A percentile compares a stretch with the other conserved stretches of the same genome.
Conservation (phyloP, 2,888 invertebrate genomes). For the Athetis lepigone region DNA sequence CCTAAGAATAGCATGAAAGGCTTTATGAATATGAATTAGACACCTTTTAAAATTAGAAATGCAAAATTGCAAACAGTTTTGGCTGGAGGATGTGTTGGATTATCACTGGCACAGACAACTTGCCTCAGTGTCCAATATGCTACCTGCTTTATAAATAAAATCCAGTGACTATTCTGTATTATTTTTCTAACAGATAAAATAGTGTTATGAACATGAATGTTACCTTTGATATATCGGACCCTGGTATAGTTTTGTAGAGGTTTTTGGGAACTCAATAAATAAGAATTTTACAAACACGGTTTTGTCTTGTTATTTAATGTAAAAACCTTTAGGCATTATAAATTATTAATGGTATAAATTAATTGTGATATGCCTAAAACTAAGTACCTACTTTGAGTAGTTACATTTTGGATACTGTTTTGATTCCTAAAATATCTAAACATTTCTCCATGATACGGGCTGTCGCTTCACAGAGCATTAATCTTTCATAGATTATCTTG, state of each 20-base stretch:
- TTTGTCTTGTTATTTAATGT: slow-evolving; percentile 68
- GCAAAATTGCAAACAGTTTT: not conserved
- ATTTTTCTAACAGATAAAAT: slow-evolving; percentile 66
- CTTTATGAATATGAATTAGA: too few relatives aligned
- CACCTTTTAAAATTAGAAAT: too few relatives aligned
- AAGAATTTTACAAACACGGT: slow-evolving; percentile 76
- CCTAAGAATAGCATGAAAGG: too few relatives aligned
- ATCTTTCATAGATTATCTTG: slow-evolving; percentile 95
- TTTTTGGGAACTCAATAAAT: slow-evolving; percentile 88
- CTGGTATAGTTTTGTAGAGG: slow-evolving; percentile 90
- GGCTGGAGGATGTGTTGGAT: not conserved
- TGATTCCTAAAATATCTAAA: slow-evolving; percentile 97
- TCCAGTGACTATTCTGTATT: slow-evolving; percentile 70
- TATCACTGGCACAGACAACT: not conserved
- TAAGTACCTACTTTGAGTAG: slow-evolving; percentile 37
- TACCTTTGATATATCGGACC: slow-evolving; percentile 82
- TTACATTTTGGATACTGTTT: slow-evolving; percentile 98
- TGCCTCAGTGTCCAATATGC: not conserved
- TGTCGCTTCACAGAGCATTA: slow-evolving; percentile 98
- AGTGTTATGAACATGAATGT: slow-evolving; percentile 74
- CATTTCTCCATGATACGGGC: slow-evolving; percentile 96
- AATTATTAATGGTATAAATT: slow-evolving; percentile 50
- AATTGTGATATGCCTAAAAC: slow-evolving; percentile 58
- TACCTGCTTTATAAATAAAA: slow-evolving; percentile 43
- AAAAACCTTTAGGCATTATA: slow-evolving; percentile 52